Base-by-base conservation (phyloP, 2,888 invertebrate species). In the Mellilla xanthometata region DNA sequence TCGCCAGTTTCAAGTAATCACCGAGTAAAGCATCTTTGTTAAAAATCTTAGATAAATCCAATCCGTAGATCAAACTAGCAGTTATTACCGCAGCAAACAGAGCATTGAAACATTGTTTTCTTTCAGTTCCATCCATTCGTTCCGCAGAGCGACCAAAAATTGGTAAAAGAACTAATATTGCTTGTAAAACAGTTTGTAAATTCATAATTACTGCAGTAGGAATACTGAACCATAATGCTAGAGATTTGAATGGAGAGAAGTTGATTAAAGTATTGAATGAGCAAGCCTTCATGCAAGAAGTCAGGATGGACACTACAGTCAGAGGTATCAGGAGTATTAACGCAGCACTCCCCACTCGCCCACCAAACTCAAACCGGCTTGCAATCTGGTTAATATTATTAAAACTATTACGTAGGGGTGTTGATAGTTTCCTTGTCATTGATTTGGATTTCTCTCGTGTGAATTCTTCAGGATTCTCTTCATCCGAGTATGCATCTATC, bases 1-100 rank as follows among this genome's bases (percentile, higher is more conserved):
- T 72, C 22, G 92, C 81, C 42, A 95, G 68, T 62, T 89, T 91
- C 30, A 93, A 65, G 57, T 91, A 91, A 52, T 94, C 92, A 34
- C 88, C 79, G 12, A 91, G 59, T 44, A 94, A 75, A 42, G 77
- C 76, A 49, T 90, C 72, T 45, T 76, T 70, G 8, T 91, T 63
- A 12, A 89, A 72, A 40, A 91, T 64, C 52, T 87, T 76, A n/a
- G 82, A 84, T 56, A 85, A 90, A 68, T 91, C 85, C 53, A 92
- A 65, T 3, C 63, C 58, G 39, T 81, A 77, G 15, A 90, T 45
- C 4, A 81, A 34, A 24, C 55, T 54, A 3, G 88, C 50, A 12
- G 90, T 77, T 26, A 91, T 54, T 42, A 91, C 39, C 42, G 85
- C 71, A 5, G 90, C 76, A 58, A 92, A 89, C 31, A 92, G 68